Conservation (phyloP, 2,113 vertebrate genomes). For the Odontophorus gujanensis region DNA sequence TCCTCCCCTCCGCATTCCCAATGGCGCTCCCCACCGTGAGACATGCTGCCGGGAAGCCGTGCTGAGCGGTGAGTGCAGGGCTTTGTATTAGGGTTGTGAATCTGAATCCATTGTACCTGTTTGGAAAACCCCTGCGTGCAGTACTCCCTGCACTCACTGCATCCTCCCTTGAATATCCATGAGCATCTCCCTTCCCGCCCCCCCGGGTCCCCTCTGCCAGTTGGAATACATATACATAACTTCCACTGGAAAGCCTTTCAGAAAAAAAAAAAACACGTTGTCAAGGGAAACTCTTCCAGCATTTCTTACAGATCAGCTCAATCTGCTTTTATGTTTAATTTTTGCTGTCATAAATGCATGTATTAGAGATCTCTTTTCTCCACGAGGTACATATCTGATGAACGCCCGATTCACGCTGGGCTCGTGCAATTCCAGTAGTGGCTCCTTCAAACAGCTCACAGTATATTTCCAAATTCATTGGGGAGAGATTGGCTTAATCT, state of each 20-base stretch:
- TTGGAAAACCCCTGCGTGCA: constrained; percentile 29
- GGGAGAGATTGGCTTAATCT: neutral
- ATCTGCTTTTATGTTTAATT: constrained; percentile 17
- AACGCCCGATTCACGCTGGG: neutral
- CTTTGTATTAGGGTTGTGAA: constrained; percentile 36
- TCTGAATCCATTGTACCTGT: constrained; percentile 35
- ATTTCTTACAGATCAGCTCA: constrained; percentile 46
- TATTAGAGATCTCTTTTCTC: neutral
- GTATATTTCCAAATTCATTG: neutral
- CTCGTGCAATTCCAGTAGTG: constrained; percentile 34
- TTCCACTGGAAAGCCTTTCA: constrained; percentile 38
- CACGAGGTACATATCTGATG: constrained; percentile 1
- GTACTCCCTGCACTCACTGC: constrained; percentile 34
- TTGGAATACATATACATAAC: constrained; percentile 55
- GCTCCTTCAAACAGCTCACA: constrained; percentile 39
- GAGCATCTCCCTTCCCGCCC: constrained; percentile 38
- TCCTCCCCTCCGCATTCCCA: neutral
- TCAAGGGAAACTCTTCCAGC: constrained; percentile 60
- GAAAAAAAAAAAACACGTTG: constrained; percentile 32
- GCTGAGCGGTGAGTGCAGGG: constrained; percentile 63
- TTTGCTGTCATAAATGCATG: constrained; percentile 18
- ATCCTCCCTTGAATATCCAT: constrained; percentile 45
- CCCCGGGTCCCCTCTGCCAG: constrained; percentile 18
- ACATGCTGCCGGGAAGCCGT: constrained; percentile 45
- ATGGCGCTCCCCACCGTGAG: constrained; percentile 46